Evolutionary conservation across 2,888 invertebrate genomes (phyloP).

Genomic region (Pristionchus entomophagus): DNA sequence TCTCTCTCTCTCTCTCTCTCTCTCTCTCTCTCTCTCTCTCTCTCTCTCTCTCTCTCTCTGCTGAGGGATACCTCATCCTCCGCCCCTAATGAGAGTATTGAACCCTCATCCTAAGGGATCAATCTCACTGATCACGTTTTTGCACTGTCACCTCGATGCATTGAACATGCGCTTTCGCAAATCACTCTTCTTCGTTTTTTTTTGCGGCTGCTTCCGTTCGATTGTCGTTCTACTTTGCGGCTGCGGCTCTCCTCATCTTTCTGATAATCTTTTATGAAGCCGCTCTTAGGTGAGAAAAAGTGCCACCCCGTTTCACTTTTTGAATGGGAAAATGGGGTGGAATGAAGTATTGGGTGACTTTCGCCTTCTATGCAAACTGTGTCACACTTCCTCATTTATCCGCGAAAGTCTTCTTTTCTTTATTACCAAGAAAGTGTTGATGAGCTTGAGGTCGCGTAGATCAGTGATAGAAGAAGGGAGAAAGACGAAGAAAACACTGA

Average conservation of each 20-base stretch:
- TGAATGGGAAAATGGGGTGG: neutral
- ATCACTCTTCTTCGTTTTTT: neutral
- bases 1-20: too few relatives aligned
- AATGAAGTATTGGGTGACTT: neutral
- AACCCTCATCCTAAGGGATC: neutral
- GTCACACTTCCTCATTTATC: neutral
- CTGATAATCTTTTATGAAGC: slow-evolving; percentile 23
- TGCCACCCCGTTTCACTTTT: neutral
- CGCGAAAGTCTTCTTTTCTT: too few relatives aligned
- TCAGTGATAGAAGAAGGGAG: neutral
- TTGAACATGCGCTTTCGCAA: neutral
- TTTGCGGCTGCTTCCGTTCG: neutral
- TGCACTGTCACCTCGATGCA: neutral
- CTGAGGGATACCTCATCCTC: too few relatives aligned
- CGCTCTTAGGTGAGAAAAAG: neutral
- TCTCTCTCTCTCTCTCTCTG: too few relatives aligned
- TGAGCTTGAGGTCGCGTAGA: neutral
- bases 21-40: too few relatives aligned
- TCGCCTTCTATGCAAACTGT: neutral
- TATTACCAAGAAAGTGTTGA: neutral
- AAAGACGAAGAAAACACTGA: neutral
- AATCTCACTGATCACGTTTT: neutral
- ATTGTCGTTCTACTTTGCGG: neutral
- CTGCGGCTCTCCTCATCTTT: neutral
- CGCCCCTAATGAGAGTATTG: neutral